These are phyloP conservation scores for Meghimatium bilineatum DNA, from an alignment of 2,888 invertebrate genomes.

Conservation along the genomic window DNA sequence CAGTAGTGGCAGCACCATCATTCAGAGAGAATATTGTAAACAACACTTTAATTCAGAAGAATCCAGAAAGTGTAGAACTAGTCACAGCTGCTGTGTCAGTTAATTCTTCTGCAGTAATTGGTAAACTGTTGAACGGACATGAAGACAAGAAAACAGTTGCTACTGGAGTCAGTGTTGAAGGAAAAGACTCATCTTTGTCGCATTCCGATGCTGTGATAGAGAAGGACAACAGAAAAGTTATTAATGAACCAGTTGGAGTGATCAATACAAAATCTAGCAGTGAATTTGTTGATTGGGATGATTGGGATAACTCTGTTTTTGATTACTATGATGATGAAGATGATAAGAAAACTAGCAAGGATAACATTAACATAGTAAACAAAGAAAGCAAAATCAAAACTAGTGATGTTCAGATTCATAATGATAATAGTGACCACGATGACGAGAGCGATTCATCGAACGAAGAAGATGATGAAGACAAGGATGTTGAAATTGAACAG, in stretches of 20 bases:
- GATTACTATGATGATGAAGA: constrained; percentile 41
- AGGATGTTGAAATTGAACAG: constrained; percentile 1
- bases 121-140: neutral
- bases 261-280: neutral
- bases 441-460: constrained; percentile 9
- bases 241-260: neutral
- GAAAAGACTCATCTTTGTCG: neutral
- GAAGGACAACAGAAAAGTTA: neutral
- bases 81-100: neutral
- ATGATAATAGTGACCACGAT: constrained; percentile 12
- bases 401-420: neutral
- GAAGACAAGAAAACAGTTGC: neutral
- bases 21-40: neutral
- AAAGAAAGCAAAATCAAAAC: neutral
- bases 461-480: constrained; percentile 22
- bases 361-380: neutral
- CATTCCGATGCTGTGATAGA: neutral
- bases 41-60: neutral
- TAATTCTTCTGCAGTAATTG: neutral
- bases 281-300: constrained; percentile 46
- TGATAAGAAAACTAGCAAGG: neutral
- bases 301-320: constrained; percentile 44
- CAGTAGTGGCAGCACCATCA: neutral
- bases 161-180: constrained; percentile 5
- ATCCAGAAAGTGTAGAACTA: neutral